Evolutionary conservation across 2,888 invertebrate genomes (phyloP).

Genomic region (Dascillus cervinus): DNA sequence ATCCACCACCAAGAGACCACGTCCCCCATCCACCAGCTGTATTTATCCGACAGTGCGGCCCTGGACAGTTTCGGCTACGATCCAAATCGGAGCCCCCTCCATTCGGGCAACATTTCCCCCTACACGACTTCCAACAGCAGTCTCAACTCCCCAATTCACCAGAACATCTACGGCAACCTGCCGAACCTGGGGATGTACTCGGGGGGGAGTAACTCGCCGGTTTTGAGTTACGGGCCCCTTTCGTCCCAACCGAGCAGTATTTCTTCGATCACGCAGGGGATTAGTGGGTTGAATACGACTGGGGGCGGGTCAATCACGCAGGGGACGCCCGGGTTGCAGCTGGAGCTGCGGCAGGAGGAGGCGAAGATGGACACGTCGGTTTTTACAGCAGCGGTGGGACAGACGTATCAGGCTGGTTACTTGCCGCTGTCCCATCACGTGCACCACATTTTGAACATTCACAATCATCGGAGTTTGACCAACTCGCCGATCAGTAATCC

Average conservation of each 20-base stretch:
- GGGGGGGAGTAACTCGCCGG: constrained; percentile 29
- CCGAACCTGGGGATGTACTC: constrained; percentile 31
- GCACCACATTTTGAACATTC: constrained; percentile 41
- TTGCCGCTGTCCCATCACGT: constrained; percentile 26
- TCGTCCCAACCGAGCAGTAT: constrained; percentile 35
- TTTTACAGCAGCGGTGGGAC: constrained; percentile 9
- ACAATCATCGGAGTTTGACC: constrained; percentile 50
- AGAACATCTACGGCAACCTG: constrained; percentile 29
- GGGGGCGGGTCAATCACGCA: constrained; percentile 61
- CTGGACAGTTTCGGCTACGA: constrained; percentile 15
- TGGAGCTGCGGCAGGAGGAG: constrained; percentile 31
- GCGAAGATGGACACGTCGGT: constrained; percentile 45
- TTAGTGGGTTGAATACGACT: constrained; percentile 67
- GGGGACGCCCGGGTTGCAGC: constrained; percentile 54
- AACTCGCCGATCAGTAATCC: constrained; percentile 58
- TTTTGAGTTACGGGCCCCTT: constrained; percentile 29
- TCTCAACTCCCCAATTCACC: constrained; percentile 31
- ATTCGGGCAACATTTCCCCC: constrained; percentile 29
- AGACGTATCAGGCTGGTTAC: constrained; percentile 15
- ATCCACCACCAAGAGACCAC: constrained; percentile 46
- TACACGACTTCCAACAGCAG: constrained; percentile 33
- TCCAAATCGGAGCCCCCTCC: constrained; percentile 23
- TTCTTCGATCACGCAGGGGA: constrained; percentile 54
- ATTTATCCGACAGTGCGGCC: constrained; percentile 12
- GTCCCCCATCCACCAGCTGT: constrained; percentile 55